Evolutionary conservation across 2,113 vertebrate species (phyloP).

Genomic region (Anarhynchus alexandrinus): DNA sequence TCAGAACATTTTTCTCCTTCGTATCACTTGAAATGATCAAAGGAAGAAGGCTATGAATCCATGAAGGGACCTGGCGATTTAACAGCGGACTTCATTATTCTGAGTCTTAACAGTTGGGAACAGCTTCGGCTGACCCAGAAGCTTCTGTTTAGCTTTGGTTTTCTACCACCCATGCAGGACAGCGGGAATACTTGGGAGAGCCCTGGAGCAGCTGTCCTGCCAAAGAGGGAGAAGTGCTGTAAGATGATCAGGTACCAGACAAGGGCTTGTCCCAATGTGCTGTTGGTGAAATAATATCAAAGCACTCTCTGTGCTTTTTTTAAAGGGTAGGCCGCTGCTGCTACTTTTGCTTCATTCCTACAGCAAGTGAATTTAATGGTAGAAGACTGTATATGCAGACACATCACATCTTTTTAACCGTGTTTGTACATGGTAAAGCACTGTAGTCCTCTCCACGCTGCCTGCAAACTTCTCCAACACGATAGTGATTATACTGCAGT

Average conservation of each 20-base stretch:
- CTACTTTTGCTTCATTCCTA: neutral
- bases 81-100: neutral
- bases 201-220: constrained; percentile 67
- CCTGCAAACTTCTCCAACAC: neutral
- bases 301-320: constrained; percentile 5
- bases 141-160: constrained; percentile 21
- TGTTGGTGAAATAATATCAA: constrained; percentile 17
- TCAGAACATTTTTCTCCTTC: neutral
- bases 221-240: constrained; percentile 62
- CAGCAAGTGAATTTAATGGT: neutral
- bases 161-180: constrained; percentile 7
- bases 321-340: constrained; percentile 16
- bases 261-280: constrained; percentile 13
- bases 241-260: constrained; percentile 55
- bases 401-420: neutral
- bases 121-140: neutral
- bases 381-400: neutral
- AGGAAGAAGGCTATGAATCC: neutral
- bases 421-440: neutral
- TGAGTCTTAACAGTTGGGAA: neutral
- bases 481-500: neutral
- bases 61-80: neutral
- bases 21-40: neutral
- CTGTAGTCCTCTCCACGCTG: neutral
- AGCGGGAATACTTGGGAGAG: constrained; percentile 44